Evolutionary conservation across 2,888 invertebrate genomes (phyloP).

Genomic region (Drosophila suboccidentalis): DNA sequence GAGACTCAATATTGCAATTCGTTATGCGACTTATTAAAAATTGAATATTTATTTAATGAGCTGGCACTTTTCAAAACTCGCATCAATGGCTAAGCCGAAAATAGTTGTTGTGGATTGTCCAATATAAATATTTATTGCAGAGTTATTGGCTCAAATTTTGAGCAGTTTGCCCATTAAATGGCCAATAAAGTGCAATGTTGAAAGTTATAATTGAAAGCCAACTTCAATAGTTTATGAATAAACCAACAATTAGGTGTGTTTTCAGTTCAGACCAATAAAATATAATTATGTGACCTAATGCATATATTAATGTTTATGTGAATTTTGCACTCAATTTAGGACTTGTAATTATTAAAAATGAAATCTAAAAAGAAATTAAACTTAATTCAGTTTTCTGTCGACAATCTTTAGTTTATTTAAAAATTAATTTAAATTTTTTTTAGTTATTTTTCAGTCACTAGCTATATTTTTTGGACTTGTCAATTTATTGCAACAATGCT

Average conservation of each 20-base stretch:
- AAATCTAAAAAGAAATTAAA: background rate
- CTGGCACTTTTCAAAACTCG: conserved; percentile 23
- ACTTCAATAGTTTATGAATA: background rate
- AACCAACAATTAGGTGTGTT: background rate
- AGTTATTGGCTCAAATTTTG: background rate
- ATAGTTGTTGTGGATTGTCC: background rate
- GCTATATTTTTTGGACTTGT: no score
- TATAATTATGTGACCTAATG: background rate
- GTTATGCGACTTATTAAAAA: conserved; percentile 30
- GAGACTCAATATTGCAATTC: conserved; percentile 17
- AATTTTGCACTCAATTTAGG: background rate
- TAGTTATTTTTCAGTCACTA: no score
- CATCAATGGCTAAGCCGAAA: conserved; percentile 5
- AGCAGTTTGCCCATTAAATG: background rate
- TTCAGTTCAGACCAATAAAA: background rate
- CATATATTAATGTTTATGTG: background rate
- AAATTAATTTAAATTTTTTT: no score
- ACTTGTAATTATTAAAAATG: background rate
- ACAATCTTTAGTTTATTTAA: background rate
- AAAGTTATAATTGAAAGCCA: background rate
- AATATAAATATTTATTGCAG: conserved; percentile 7
- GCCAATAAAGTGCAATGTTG: background rate
- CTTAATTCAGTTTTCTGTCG: no score
- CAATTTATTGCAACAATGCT: no score
- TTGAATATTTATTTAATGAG: conserved; percentile 38